Percentiles rank a stretch among this genome's conserved stretches.
phyloP scores from a whole-genome alignment of 2,888 invertebrate genomes.

The Drosophila longiperda region DNA sequence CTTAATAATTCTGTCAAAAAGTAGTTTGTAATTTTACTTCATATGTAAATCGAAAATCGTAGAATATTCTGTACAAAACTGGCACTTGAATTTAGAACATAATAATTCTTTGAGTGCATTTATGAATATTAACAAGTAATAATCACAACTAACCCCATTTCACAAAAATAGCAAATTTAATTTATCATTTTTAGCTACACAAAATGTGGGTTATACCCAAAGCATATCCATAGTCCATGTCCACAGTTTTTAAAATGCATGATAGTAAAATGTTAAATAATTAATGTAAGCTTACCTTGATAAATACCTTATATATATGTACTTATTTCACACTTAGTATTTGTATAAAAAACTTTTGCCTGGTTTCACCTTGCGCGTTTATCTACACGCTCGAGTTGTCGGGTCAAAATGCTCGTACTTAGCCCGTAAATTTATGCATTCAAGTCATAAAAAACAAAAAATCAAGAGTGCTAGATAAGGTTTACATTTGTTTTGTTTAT shows the following conservation, averaged over 20 bases:
- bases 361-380: slow-evolving; percentile 56
- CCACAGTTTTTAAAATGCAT: neutral
- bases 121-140: neutral
- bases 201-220: slow-evolving; percentile 2
- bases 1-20: neutral
- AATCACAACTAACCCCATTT: neutral
- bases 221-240: neutral
- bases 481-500: slow-evolving; percentile 27
- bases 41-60: neutral
- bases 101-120: neutral
- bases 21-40: neutral
- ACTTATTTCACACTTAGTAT: neutral
- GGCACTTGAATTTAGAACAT: neutral
- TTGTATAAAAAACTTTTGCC: slow-evolving; percentile 15
- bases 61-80: neutral
- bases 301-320: neutral
- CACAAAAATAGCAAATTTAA: neutral
- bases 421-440: slow-evolving; percentile 73
- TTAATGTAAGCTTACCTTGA: slow-evolving; percentile 9
- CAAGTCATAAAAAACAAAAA: slow-evolving; percentile 70
- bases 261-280: slow-evolving; percentile 15
- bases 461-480: slow-evolving; percentile 51
- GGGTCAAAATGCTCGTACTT: slow-evolving; percentile 27
- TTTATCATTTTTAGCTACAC: neutral
- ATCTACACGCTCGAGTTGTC: slow-evolving; percentile 57